Evolutionary conservation across 2,113 vertebrate species (phyloP).

Genomic region (Abramis brama): DNA sequence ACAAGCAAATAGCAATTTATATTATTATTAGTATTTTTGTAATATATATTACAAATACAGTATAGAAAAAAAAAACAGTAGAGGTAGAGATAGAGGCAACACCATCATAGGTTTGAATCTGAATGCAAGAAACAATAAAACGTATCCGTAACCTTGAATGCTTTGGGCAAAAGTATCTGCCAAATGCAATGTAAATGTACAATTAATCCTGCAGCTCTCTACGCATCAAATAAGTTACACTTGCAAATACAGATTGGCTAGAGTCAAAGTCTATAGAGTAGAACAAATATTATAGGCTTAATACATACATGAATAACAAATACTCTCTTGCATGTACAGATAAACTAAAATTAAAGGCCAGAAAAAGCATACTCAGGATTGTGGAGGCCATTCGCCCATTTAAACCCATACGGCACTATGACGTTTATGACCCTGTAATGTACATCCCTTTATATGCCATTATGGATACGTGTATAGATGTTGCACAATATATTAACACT

Average conservation of each 20-base stretch:
- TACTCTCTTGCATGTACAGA: neutral
- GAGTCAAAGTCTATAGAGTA: neutral
- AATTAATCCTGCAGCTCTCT: neutral
- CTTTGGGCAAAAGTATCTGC: neutral
- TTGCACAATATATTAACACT: neutral
- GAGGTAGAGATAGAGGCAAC: neutral
- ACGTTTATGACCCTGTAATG: no score
- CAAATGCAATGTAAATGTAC: neutral
- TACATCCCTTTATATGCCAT: neutral
- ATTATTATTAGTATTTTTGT: neutral
- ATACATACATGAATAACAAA: neutral
- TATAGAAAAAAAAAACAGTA: neutral
- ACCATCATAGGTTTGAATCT: neutral
- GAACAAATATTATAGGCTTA: neutral
- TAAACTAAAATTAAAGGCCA: neutral
- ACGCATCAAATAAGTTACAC: neutral
- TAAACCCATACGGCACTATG: neutral
- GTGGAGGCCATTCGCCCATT: neutral
- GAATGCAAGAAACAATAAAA: neutral
- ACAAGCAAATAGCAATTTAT: neutral
- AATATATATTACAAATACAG: neutral
- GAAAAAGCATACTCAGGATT: neutral
- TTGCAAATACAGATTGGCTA: neutral
- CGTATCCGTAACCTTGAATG: neutral
- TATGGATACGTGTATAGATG: neutral